Conservation (phyloP, 2,888 invertebrate genomes). For the Xanthorhoe designata region DNA sequence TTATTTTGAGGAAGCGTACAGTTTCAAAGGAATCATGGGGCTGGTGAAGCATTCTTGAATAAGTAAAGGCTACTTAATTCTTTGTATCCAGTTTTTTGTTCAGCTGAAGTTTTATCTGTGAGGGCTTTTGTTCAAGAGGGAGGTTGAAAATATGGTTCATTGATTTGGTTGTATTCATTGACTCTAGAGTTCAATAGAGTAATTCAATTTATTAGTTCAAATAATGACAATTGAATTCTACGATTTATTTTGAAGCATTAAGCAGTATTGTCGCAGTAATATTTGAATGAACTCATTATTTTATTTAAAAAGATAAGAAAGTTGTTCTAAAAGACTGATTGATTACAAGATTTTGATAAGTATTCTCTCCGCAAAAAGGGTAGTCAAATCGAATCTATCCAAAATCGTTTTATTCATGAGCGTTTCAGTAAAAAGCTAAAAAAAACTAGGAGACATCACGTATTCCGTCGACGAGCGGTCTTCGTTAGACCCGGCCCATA, state of each 20-base stretch:
- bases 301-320: background rate
- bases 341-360: background rate
- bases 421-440: constrained; percentile 34
- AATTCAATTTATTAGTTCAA: constrained; percentile 12
- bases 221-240: background rate
- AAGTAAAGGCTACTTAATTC: constrained; percentile 44
- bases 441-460: constrained; percentile 71
- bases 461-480: constrained; percentile 73
- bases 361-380: constrained; percentile 21
- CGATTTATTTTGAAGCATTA: background rate
- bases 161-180: constrained; percentile 23
- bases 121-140: constrained; percentile 17
- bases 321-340: background rate
- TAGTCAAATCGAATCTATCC: constrained; percentile 37
- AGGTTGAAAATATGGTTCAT: constrained; percentile 25
- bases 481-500: constrained; percentile 79
- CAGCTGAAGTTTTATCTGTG: constrained; percentile 23
- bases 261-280: too few relatives aligned
- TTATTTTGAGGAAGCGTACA: constrained; percentile 57
- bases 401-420: constrained; percentile 53
- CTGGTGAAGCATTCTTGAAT: constrained; percentile 49
- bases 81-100: constrained; percentile 37
- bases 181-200: constrained; percentile 19
- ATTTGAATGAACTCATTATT: too few relatives aligned
- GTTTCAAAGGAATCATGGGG: constrained; percentile 46